Conservation (phyloP, 2,113 vertebrate genomes). For the Eudyptes chrysolophus region DNA sequence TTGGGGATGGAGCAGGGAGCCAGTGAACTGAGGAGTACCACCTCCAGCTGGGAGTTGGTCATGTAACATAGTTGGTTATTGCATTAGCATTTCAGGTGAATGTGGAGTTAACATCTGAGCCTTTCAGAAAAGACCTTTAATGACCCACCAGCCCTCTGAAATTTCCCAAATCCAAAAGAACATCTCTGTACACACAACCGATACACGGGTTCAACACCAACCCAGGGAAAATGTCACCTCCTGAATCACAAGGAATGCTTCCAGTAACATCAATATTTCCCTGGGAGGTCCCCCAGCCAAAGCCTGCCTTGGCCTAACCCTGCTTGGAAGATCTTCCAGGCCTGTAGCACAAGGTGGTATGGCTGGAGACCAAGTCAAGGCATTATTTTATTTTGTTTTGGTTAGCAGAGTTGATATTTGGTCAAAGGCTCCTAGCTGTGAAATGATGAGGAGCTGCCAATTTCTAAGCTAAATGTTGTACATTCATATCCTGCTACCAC, state of each 20-base stretch:
- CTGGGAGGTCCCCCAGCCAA: not conserved
- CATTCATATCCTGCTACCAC: slow-evolving; percentile 60
- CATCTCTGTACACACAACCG: rapidly evolving
- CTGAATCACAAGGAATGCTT: not conserved
- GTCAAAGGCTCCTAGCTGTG: slow-evolving; percentile 66
- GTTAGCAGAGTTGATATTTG: slow-evolving; percentile 60
- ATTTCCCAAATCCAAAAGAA: not conserved
- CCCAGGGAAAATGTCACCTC: not conserved
- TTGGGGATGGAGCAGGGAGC: not conserved
- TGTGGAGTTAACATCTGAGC: not conserved
- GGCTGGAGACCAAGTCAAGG: slow-evolving; percentile 56
- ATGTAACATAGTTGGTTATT: rapidly evolving
- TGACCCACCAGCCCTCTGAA: not conserved
- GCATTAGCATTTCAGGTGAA: not conserved
- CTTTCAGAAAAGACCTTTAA: not conserved
- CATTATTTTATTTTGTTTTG: slow-evolving; percentile 73
- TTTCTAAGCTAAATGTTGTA: slow-evolving; percentile 65
- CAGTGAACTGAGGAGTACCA: not conserved
- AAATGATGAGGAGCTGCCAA: slow-evolving; percentile 56
- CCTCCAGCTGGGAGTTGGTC: not conserved
- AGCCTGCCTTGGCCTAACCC: not conserved
- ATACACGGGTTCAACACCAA: rapidly evolving
- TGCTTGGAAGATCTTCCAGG: slow-evolving; percentile 35
- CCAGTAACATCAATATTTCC: slow-evolving; percentile 38
- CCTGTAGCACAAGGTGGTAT: slow-evolving; percentile 52